These are phyloP conservation scores for Pyxicephalus adspersus DNA, from an alignment of 2,113 vertebrate species.

Conservation along the genomic window DNA sequence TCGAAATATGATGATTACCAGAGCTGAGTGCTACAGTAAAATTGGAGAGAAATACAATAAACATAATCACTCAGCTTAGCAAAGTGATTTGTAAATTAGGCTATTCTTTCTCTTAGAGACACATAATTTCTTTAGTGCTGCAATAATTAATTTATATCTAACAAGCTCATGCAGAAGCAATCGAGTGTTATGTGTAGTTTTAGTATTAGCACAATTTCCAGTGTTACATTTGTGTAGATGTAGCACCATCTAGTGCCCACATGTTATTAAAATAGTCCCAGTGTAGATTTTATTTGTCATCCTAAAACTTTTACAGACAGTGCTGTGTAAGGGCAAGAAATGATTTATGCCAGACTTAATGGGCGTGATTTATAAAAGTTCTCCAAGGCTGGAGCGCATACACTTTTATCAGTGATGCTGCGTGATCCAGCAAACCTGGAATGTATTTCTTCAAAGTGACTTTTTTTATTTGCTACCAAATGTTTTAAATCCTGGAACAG, in stretches of 20 bases:
- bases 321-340: no score
- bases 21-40: constrained; percentile 23
- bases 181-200: constrained; percentile 2
- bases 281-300: no score
- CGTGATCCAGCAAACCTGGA: no score
- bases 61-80: constrained; percentile 39
- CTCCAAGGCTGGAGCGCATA: no score
- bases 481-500: no score
- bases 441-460: no score
- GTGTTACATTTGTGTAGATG: neutral
- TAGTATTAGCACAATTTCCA: neutral
- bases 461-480: no score
- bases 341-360: no score
- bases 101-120: constrained; percentile 36
- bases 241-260: constrained; percentile 26
- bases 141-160: constrained; percentile 48
- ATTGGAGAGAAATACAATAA: constrained; percentile 39
- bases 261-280: no score
- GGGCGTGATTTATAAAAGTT: no score
- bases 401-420: no score
- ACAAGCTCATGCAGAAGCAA: constrained; percentile 33
- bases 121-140: constrained; percentile 35
- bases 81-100: constrained; percentile 42
- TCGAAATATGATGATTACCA: constrained; percentile 16
- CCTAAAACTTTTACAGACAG: no score